Base-by-base conservation (phyloP, 2,113 vertebrate species). In the Heterotilapia buettikoferi region DNA sequence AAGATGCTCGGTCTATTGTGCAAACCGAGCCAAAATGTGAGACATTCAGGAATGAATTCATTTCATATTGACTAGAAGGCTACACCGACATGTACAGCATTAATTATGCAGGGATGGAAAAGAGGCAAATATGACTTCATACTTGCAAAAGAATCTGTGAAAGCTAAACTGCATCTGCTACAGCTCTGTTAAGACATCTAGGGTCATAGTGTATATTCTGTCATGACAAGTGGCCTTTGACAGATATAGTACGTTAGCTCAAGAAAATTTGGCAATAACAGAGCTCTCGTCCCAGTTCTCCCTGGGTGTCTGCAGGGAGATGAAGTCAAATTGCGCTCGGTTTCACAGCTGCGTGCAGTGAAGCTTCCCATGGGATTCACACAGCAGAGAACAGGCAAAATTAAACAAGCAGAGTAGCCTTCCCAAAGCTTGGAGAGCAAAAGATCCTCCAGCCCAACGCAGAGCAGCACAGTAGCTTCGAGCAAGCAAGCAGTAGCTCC, bases 341-440 rank as follows among this genome's bases (percentile, higher is more conserved):
- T 92, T 59, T 90, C 87, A 86, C 80, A 91, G 91, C 86, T 36
- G 83, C 61, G 47, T 59, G 66, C 79, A 89, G 88, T 52, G 73
- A 83, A 80, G 87, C 71, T 84, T 85, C 90, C 90, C 11, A 16
- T 11, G 91, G 93, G 79, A 92, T 56, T 89, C 66, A 88, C 80
- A 79, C 87, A 90, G 89, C 80, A 63, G 80, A 56, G 56, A 54
- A 31, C 6, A 71, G 21, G 80, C 33, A 45, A 63, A 86, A 79
- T 92, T 83, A 88, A 86, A 91, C 79, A 88, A 80, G 86, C 87
- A 76, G 53, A 85, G 90, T 73, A 87, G 90, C 81, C 80, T 33
- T 81, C 71, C 85, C 78, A 86, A 90, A 73, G 52, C 89, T 84
- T 4, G 52, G 47, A 86, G 90, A 16, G 85, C 85, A 85, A 63